Conservation (phyloP, 2,888 invertebrate genomes). For the Volucella inanis region DNA sequence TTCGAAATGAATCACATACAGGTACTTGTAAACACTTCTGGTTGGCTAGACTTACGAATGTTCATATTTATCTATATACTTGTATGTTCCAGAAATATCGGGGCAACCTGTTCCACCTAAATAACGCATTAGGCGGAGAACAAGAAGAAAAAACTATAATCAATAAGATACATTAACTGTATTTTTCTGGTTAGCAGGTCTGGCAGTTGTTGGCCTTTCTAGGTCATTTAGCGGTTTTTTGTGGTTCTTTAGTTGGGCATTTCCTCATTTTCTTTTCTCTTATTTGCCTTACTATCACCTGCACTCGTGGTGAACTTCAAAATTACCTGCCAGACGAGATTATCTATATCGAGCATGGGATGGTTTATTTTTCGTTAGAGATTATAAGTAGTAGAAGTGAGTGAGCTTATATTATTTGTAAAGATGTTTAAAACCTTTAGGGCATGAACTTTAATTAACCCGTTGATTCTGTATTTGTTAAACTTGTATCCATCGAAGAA, state of each 20-base stretch:
- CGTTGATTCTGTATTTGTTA: conserved; percentile 24
- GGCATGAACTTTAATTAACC: conserved; percentile 31
- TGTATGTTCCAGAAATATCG: conserved; percentile 34
- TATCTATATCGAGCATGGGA: conserved; percentile 23
- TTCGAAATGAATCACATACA: conserved; percentile 26
- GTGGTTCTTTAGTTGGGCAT: conserved; percentile 32
- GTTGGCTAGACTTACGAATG: too few species aligned
- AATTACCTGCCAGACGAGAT: conserved; percentile 46
- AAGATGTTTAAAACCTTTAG: conserved; percentile 6
- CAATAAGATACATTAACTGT: conserved; percentile 27
- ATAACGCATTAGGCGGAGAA: not conserved
- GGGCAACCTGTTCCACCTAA: not conserved
- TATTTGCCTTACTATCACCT: conserved; percentile 38
- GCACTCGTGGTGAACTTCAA: conserved; percentile 37
- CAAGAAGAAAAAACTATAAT: conserved; percentile 30
- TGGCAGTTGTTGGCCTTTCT: conserved; percentile 54
- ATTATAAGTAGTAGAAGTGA: conserved; percentile 37
- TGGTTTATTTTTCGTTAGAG: conserved; percentile 43
- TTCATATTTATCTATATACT: not conserved
- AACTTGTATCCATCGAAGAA: not conserved
- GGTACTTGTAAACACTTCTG: not conserved
- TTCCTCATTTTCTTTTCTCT: conserved; percentile 50
- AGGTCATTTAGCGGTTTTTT: conserved; percentile 61
- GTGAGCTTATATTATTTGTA: not conserved
- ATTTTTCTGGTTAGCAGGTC: not conserved